Conservation (phyloP, 2,888 invertebrate species). For the Coleophora flavipennella region DNA sequence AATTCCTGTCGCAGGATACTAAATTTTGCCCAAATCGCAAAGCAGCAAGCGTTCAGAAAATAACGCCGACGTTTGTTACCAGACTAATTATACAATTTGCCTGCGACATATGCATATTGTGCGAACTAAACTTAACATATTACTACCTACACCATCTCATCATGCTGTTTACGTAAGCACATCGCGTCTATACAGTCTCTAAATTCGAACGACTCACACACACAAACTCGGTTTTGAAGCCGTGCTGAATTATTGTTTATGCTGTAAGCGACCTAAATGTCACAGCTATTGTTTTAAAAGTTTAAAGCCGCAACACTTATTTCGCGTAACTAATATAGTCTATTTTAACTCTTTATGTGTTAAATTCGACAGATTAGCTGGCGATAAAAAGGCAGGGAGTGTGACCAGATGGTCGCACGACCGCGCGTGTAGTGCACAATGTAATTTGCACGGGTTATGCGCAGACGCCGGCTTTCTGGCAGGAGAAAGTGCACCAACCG, state of each 20-base stretch:
- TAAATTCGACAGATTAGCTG: slow-evolving; percentile 23
- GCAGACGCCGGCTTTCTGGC: slow-evolving; percentile 40
- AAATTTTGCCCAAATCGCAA: too few relatives aligned
- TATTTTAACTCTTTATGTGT: slow-evolving; percentile 23
- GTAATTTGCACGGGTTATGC: slow-evolving; percentile 47
- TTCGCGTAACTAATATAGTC: slow-evolving; percentile 16
- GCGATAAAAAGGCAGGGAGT: slow-evolving; percentile 27
- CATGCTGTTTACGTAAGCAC: too few relatives aligned
- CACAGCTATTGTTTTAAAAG: slow-evolving; percentile 15
- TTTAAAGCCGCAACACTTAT: slow-evolving; percentile 4
- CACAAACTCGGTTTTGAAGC: slow-evolving; percentile 3
- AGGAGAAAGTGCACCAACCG: slow-evolving; percentile 53
- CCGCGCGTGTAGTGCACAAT: slow-evolving; percentile 25
- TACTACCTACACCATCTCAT: too few relatives aligned
- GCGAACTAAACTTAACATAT: too few relatives aligned
- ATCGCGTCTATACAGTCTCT: too few relatives aligned
- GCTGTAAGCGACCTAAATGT: slow-evolving; percentile 8
- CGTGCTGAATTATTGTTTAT: slow-evolving; percentile 5
- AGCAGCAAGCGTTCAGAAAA: too few relatives aligned
- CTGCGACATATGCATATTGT: too few relatives aligned
- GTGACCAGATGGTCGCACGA: slow-evolving; percentile 24
- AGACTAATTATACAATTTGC: too few relatives aligned
- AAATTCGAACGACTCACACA: too few relatives aligned
- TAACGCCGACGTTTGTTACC: too few relatives aligned
- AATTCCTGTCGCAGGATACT: too few relatives aligned